Evolutionary conservation across 2,888 invertebrate genomes (phyloP).

Genomic region (Aradus depressus): DNA sequence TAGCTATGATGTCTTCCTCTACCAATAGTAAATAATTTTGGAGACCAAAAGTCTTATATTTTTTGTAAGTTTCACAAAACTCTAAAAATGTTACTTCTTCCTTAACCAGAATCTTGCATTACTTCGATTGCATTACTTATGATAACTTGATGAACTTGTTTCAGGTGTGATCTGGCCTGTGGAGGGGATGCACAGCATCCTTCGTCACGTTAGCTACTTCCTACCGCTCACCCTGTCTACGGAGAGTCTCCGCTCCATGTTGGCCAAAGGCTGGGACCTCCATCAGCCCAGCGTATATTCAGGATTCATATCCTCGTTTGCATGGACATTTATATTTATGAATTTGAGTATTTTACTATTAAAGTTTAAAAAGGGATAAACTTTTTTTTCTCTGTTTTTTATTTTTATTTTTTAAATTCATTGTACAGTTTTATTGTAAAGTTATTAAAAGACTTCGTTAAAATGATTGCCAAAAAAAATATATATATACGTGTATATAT

Average conservation of each 20-base stretch:
- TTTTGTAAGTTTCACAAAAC: too few species aligned
- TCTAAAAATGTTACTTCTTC: neutral
- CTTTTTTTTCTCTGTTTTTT: neutral
- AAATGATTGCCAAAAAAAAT: too few species aligned
- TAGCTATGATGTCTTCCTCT: neutral
- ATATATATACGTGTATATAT: too few species aligned
- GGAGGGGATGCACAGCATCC: constrained; percentile 73
- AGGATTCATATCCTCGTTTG: constrained; percentile 64
- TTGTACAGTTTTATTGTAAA: too few species aligned
- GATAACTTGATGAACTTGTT: constrained; percentile 21
- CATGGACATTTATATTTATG: constrained; percentile 70
- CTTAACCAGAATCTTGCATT: neutral
- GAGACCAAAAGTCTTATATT: too few species aligned
- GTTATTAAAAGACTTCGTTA: too few species aligned
- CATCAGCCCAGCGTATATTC: constrained; percentile 58
- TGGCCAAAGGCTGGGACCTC: constrained; percentile 74
- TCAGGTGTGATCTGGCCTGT: constrained; percentile 81
- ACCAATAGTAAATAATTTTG: too few species aligned
- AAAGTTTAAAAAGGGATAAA: constrained; percentile 73
- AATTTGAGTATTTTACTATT: constrained; percentile 60
- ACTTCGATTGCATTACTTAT: constrained; percentile 26
- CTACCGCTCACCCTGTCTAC: constrained; percentile 81
- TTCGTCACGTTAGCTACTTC: constrained; percentile 59
- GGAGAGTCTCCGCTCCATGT: constrained; percentile 72
- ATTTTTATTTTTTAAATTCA: neutral